Conservation (phyloP, 2,888 invertebrate genomes). For the Eristalinus sepulchralis region DNA sequence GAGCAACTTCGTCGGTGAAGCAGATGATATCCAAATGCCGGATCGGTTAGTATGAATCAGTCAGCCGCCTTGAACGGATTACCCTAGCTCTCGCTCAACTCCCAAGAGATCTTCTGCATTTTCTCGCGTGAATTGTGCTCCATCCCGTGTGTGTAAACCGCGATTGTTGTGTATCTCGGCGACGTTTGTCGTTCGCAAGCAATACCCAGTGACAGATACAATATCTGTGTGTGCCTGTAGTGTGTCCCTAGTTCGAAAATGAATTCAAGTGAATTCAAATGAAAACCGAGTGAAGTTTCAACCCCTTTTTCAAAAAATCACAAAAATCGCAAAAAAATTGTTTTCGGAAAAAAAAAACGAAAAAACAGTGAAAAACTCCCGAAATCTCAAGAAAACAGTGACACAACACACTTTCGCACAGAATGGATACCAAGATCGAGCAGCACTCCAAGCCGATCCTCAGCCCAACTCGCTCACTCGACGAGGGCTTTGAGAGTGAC, state of each 20-base stretch:
- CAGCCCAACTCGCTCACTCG: constrained; percentile 81
- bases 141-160: neutral
- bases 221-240: constrained; percentile 18
- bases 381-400: neutral
- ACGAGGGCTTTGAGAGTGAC: constrained; percentile 82
- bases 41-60: constrained; percentile 70
- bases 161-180: constrained; percentile 6
- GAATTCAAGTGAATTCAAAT: constrained; percentile 22
- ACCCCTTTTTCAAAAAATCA: neutral
- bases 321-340: neutral
- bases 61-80: constrained; percentile 63
- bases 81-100: constrained; percentile 32
- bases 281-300: constrained; percentile 27
- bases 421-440: constrained; percentile 78
- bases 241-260: constrained; percentile 38
- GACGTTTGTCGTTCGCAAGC: neutral
- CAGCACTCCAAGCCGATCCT: constrained; percentile 80
- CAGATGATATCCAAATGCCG: constrained; percentile 67
- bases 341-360: constrained; percentile 7
- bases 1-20: constrained; percentile 39
- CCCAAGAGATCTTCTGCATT: constrained; percentile 22
- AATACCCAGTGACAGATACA: constrained; percentile 43
- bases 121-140: constrained; percentile 52
- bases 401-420: neutral
- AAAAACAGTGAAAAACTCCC: constrained; percentile 18